These are phyloP conservation scores for Genyomyrus donnyi DNA, from an alignment of 2,113 vertebrate genomes.

Conservation along the genomic window DNA sequence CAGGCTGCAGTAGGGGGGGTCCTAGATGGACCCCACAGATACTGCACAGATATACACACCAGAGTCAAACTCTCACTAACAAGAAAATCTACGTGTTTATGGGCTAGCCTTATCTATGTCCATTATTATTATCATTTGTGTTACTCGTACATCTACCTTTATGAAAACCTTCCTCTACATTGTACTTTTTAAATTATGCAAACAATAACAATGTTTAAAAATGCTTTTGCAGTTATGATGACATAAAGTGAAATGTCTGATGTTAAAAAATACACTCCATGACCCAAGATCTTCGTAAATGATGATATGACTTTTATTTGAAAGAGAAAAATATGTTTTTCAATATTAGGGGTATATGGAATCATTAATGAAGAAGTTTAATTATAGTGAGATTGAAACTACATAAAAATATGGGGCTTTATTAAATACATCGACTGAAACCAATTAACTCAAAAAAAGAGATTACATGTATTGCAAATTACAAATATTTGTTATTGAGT, in stretches of 20 bases:
- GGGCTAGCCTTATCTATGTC: neutral
- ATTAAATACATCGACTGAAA: neutral
- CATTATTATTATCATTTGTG: neutral
- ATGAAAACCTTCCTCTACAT: neutral
- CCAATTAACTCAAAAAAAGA: neutral
- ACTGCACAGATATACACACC: neutral
- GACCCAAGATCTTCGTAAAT: neutral
- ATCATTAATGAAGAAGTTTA: neutral
- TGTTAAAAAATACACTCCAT: neutral
- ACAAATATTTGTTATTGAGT: neutral
- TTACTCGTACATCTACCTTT: neutral
- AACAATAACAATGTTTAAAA: neutral
- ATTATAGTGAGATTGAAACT: neutral
- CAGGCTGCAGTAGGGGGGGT: neutral
- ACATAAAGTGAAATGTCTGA: neutral
- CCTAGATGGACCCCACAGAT: neutral
- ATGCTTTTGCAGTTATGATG: neutral
- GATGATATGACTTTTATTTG: neutral
- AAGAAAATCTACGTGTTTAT: neutral
- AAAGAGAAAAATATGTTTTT: neutral
- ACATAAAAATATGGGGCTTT: neutral
- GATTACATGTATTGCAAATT: neutral
- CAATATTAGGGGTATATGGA: neutral
- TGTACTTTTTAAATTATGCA: neutral
- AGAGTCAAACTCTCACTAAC: neutral